Base-by-base conservation (phyloP, 2,797 vertebrate genomes). In the Borostomias antarcticus region DNA sequence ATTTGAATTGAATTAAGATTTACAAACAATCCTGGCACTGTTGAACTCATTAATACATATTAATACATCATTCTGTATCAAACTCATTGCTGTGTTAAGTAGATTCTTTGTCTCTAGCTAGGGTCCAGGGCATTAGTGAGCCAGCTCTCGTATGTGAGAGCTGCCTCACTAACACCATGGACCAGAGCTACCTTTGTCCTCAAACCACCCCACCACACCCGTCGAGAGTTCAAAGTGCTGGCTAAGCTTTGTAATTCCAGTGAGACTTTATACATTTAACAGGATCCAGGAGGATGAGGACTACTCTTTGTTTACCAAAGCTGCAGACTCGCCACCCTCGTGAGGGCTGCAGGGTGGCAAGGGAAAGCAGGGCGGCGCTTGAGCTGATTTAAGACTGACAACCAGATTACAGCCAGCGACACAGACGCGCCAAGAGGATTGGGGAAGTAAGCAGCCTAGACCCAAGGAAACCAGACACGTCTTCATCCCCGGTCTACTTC, bases 371-470 rank as follows among this genome's bases (percentile, higher is more conserved):
- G 8, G 5, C 13, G 23, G 57, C 7, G 19, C 4, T 0, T 17
- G 43, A 61, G 45, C 59, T 13, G 48, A 61, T 26, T 43, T 1
- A 2, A 8, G 43, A 9, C 28, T 50, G 2, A n/a, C 26, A 26
- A 17, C 28, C 79, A 85, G 89, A 89, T 92, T 91, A 90, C 68
- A 82, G 80, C 47, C 62, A 80, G 69, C 82, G 71, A 78, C 83
- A 87, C 69, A 71, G 50, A 66, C 73, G 67, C 59, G 80, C 77
- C 86, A 92, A 91, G 85, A 90, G 90, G 92, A 92, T 91, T 93
- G 86, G 30, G n/a, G 70, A 85, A 83, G 73, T 90, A 90, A 92
- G 82, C 82, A 85, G 88, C 81, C 83, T 84, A 88, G 81, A 89
- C 88, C 86, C 77, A 62, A 91, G 75, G 73, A 73, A 82, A 78